A percentile compares a stretch with the other conserved stretches of the same genome.
Conservation (phyloP, 2,888 invertebrate species). For the Baronia brevicornis region DNA sequence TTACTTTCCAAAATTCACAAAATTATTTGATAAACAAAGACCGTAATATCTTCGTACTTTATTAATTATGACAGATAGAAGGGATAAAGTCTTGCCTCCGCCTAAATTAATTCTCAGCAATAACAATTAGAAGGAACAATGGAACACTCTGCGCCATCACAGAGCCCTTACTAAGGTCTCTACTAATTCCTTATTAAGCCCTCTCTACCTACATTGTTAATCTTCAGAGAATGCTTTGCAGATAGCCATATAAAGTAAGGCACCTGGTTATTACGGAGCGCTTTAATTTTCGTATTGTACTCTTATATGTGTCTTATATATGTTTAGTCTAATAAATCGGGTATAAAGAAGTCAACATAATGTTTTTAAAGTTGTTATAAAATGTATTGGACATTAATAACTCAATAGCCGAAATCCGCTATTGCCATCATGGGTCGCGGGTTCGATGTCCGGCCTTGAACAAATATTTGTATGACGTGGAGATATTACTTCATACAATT, state of each 20-base stretch:
- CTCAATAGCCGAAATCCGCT: no score
- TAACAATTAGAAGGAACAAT: constrained; percentile 35
- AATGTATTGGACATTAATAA: constrained; percentile 11
- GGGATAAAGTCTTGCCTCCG: constrained; percentile 19
- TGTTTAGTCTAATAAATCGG: no score
- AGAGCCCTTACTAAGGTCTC: constrained; percentile 16
- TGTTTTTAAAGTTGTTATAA: no score
- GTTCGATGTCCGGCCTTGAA: no score
- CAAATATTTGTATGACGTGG: no score
- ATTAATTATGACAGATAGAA: constrained; percentile 19
- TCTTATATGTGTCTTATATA: no score
- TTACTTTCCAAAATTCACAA: no score
- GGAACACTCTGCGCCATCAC: constrained; percentile 16
- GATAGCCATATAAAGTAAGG: constrained; percentile 4
- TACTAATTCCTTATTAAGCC: constrained; percentile 24
- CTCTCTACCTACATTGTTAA: constrained; percentile 14
- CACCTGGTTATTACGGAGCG: constrained; percentile 1
- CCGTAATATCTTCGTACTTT: constrained; percentile 5
- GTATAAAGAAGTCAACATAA: no score
- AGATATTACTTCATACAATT: no score
- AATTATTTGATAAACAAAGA: no score
- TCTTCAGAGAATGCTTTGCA: constrained; percentile 18
- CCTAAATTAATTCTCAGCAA: constrained; percentile 30
- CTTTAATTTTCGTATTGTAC: neutral
- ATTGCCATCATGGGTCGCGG: no score